Conservation (phyloP, 2,113 vertebrate species). For the Anguilla japonica region DNA sequence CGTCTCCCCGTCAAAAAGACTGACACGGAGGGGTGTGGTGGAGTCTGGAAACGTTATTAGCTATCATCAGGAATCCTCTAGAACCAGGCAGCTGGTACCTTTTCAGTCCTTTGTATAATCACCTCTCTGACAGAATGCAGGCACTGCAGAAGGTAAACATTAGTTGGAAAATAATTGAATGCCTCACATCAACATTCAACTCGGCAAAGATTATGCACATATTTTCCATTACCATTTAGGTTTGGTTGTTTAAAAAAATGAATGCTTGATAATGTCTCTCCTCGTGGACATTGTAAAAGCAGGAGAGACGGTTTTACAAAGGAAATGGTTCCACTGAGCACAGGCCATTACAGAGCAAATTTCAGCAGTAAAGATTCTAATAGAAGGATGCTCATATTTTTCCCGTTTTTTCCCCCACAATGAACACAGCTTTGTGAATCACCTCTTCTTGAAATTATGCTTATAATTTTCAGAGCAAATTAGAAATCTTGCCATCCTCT, state of each 20-base stretch:
- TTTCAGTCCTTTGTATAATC: slow-evolving; percentile 45
- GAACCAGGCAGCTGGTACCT: slow-evolving; percentile 41
- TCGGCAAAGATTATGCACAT: slow-evolving; percentile 27
- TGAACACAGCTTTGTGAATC: not conserved
- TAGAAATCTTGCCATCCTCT: not conserved
- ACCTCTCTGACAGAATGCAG: slow-evolving; percentile 47
- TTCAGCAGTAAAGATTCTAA: slow-evolving; percentile 3
- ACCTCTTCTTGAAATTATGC: slow-evolving; percentile 15
- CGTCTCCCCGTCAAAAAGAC: slow-evolving; percentile 63
- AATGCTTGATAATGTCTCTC: not conserved
- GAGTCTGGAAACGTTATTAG: slow-evolving; percentile 42
- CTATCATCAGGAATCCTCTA: slow-evolving; percentile 54
- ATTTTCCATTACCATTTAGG: slow-evolving; percentile 39
- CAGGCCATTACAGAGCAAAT: slow-evolving; percentile 4
- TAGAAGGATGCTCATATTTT: not conserved
- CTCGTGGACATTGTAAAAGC: not conserved
- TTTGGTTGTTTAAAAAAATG: slow-evolving; percentile 8
- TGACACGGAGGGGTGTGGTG: slow-evolving; percentile 28
- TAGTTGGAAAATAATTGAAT: slow-evolving; percentile 45
- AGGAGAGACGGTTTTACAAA: not conserved
- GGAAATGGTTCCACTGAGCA: not conserved
- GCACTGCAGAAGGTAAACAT: slow-evolving; percentile 43
- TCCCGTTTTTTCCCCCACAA: not conserved
- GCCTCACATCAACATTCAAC: slow-evolving; percentile 41
- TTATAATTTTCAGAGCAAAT: not conserved